Evolutionary conservation across 2,888 invertebrate species (phyloP).

Genomic region (Capitulum mitella): DNA sequence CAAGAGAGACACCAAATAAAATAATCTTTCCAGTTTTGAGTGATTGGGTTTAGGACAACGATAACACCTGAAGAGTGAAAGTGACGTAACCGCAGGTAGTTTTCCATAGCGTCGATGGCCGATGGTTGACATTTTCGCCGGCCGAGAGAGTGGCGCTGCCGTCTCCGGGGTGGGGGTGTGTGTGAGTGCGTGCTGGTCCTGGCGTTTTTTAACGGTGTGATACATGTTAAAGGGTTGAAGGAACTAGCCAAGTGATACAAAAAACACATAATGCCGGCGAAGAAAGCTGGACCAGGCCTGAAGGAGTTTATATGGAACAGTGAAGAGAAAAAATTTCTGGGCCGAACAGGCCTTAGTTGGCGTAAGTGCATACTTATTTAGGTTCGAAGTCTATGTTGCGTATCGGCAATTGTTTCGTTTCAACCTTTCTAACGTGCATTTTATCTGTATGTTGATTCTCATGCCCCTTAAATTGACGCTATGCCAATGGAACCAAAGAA

Average conservation of each 20-base stretch:
- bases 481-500: no score
- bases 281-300: constrained; percentile 27
- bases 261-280: background rate
- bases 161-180: background rate
- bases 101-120: background rate
- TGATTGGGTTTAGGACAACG: no score
- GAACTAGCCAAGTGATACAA: background rate
- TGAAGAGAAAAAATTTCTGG: constrained; percentile 83
- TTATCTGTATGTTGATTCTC: no score
- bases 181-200: background rate
- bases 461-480: no score
- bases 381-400: no score
- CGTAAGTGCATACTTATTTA: no score
- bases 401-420: no score
- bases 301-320: constrained; percentile 74
- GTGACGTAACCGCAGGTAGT: no score
- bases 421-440: no score
- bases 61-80: no score
- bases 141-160: background rate
- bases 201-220: background rate
- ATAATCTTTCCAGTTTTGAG: no score
- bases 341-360: constrained; percentile 88
- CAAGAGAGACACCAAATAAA: no score
- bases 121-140: background rate
- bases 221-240: background rate